phyloP scores from a whole-genome alignment of 2,888 invertebrate species.

The Eristalinus sepulchralis region DNA sequence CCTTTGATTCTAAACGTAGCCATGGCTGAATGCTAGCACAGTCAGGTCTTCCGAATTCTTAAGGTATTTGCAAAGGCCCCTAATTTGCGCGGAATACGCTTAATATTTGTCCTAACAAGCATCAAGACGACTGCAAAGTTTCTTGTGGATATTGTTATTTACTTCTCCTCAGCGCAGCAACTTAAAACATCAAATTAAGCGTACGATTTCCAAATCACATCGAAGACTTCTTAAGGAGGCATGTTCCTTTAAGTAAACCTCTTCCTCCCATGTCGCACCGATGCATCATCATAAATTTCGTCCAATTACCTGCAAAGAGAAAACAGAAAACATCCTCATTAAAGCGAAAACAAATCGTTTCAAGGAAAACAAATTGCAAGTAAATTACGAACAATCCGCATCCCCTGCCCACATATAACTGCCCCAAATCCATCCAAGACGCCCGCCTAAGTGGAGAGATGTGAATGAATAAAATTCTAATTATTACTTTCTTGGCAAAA shows the following conservation, averaged over 20 bases:
- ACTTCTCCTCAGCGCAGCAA: too few relatives aligned
- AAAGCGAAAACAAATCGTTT: constrained; percentile 26
- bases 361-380: constrained; percentile 24
- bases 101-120: too few relatives aligned
- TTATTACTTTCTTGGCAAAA: constrained; percentile 23
- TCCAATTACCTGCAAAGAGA: constrained; percentile 60
- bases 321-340: constrained; percentile 24
- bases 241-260: neutral
- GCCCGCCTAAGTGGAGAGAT: neutral
- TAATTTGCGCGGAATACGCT: too few relatives aligned
- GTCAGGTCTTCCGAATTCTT: too few relatives aligned
- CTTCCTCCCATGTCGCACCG: too few relatives aligned
- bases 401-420: neutral
- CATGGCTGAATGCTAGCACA: too few relatives aligned
- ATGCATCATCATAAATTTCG: constrained; percentile 6
- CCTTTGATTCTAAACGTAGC: too few relatives aligned
- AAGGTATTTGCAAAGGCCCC: too few relatives aligned
- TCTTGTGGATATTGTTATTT: too few relatives aligned
- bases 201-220: too few relatives aligned
- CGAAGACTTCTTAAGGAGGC: neutral
- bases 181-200: too few relatives aligned
- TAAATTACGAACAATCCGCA: constrained; percentile 1
- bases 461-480: neutral
- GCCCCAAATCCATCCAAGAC: neutral
- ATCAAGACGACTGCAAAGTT: too few relatives aligned